phyloP scores from a whole-genome alignment of 2,797 vertebrate species.

The Cyclopterus lumpus region DNA sequence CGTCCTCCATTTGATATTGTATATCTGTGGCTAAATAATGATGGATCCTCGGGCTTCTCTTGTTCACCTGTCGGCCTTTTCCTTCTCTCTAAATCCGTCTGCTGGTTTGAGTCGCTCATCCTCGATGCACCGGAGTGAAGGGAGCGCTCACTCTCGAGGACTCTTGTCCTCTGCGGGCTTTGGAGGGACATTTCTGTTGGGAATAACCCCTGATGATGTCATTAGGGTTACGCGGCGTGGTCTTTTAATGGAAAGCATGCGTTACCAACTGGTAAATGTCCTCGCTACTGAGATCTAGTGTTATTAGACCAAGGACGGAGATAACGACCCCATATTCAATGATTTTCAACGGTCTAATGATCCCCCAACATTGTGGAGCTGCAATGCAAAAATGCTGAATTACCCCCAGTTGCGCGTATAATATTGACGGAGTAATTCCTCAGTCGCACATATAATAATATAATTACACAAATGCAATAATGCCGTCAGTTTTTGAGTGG shows the following conservation, averaged over 20 bases:
- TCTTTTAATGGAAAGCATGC: not conserved
- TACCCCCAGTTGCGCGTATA: not conserved
- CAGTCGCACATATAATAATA: not conserved
- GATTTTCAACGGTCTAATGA: not conserved
- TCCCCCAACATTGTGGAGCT: not conserved
- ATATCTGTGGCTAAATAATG: conserved; percentile 74
- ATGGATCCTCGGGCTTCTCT: conserved; percentile 57
- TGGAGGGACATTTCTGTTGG: not conserved
- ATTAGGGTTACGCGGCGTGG: not conserved
- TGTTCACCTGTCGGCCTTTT: conserved; percentile 59
- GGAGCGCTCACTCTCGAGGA: not conserved
- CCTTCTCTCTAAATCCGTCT: conserved; percentile 7
- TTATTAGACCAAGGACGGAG: not conserved
- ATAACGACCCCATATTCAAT: not conserved
- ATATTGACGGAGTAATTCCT: not conserved
- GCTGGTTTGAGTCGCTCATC: conserved; percentile 2
- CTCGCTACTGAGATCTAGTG: not conserved
- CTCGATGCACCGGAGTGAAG: conserved; percentile 9
- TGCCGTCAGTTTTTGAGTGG: no score
- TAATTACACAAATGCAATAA: not conserved
- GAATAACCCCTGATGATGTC: not conserved
- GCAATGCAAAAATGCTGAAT: not conserved
- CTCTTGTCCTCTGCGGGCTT: not conserved
- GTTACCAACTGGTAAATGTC: not conserved
- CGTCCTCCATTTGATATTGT: conserved; percentile 69